A percentile compares a stretch with the other conserved stretches of the same genome.
phyloP scores from a whole-genome alignment of 2,888 invertebrate genomes.

The Ptilodon capucinus region DNA sequence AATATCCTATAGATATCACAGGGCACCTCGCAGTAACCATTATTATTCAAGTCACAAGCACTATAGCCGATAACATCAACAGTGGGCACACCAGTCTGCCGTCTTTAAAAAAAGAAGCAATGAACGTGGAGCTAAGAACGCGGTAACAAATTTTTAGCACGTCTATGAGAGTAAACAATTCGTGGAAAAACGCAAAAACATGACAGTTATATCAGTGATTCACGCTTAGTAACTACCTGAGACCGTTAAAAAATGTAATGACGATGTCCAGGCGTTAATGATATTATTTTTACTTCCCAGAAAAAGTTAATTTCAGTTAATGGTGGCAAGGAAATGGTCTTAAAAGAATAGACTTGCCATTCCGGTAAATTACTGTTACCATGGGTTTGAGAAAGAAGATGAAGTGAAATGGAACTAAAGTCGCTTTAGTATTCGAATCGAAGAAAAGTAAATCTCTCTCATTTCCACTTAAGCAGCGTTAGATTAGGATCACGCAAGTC shows the following conservation, averaged over 20 bases:
- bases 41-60: slow-evolving; percentile 35
- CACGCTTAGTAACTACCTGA: slow-evolving; percentile 60
- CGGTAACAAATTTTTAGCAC: slow-evolving; percentile 55
- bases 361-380: neutral
- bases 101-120: slow-evolving; percentile 9
- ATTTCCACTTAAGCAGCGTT: slow-evolving; percentile 37
- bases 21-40: slow-evolving; percentile 20
- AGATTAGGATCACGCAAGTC: slow-evolving; percentile 61
- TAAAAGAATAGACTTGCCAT: too few relatives aligned
- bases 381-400: neutral
- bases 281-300: slow-evolving; percentile 19
- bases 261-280: slow-evolving; percentile 27
- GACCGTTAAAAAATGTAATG: slow-evolving; percentile 66
- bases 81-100: slow-evolving; percentile 11
- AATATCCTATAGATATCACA: slow-evolving; percentile 20
- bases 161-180: slow-evolving; percentile 63
- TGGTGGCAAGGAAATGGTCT: too few relatives aligned
- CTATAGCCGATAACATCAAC: slow-evolving; percentile 24
- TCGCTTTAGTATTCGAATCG: too few relatives aligned
- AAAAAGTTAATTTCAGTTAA: neutral
- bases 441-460: slow-evolving; percentile 14
- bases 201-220: slow-evolving; percentile 77
- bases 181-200: slow-evolving; percentile 64
- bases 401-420: too few relatives aligned
- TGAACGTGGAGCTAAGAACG: slow-evolving; percentile 23